Percentiles rank a stretch among this genome's conserved stretches.
These are phyloP conservation scores for Meiosimyza decipiens DNA, from an alignment of 2,888 invertebrate species.

Conservation along the genomic window DNA sequence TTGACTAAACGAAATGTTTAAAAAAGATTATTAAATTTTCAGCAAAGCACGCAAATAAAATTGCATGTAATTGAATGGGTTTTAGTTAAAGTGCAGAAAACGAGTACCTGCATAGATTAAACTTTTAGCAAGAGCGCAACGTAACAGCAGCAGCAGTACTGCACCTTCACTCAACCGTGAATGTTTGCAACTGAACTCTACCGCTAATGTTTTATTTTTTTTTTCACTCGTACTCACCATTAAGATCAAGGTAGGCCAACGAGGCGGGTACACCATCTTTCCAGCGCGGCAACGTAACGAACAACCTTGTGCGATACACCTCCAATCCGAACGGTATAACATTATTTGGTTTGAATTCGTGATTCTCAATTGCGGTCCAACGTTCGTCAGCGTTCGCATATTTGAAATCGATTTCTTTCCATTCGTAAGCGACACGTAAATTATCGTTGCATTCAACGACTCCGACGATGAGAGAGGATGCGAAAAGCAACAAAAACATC, in stretches of 20 bases:
- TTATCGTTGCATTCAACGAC: slow-evolving; percentile 70
- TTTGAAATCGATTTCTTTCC: slow-evolving; percentile 79
- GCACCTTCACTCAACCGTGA: background rate
- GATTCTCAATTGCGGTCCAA: slow-evolving; percentile 71
- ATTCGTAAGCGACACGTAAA: slow-evolving; percentile 76
- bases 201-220: background rate
- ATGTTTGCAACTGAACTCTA: background rate
- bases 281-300: slow-evolving; percentile 82
- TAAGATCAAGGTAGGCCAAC: slow-evolving; percentile 77
- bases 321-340: slow-evolving; percentile 82
- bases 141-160: slow-evolving; percentile 1
- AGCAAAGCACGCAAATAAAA: background rate
- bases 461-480: slow-evolving; percentile 3
- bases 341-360: slow-evolving; percentile 75
- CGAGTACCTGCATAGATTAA: too few species aligned
- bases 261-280: slow-evolving; percentile 79
- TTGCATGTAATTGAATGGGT: background rate
- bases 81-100: too few species aligned
- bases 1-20: too few species aligned
- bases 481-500: slow-evolving; percentile 15
- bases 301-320: slow-evolving; percentile 75
- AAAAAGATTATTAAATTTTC: background rate
- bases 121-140: background rate
- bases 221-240: slow-evolving; percentile 69
- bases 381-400: slow-evolving; percentile 71